phyloP scores from a whole-genome alignment of 2,113 vertebrate species.

The Zosterops borbonicus region DNA sequence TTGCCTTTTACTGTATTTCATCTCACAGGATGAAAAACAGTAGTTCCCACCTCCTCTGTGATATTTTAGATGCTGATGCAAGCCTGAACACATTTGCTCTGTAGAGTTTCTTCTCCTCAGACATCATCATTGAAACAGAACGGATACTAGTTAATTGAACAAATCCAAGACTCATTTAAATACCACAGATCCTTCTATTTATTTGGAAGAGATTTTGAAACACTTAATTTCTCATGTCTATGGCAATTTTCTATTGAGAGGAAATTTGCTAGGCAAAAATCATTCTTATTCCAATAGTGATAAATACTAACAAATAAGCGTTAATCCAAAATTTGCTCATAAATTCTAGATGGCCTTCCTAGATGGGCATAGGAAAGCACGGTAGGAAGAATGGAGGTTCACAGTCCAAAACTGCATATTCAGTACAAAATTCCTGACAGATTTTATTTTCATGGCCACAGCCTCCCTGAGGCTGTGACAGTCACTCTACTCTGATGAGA shows the following conservation, averaged over 20 bases:
- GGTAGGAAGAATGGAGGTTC: not conserved
- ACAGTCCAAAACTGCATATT: not conserved
- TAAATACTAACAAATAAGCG: not conserved
- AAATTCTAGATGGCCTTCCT: not conserved
- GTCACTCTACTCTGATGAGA: not conserved
- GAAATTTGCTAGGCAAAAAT: not conserved
- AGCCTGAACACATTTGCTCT: not conserved
- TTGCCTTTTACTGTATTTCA: not conserved
- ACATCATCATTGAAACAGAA: not conserved
- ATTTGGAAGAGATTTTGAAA: not conserved
- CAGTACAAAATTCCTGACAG: not conserved
- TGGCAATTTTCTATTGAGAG: not conserved
- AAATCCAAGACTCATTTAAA: not conserved
- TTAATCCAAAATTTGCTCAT: not conserved
- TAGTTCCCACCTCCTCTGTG: not conserved
- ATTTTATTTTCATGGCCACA: not conserved
- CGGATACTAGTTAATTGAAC: not conserved
- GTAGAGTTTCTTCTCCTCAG: not conserved
- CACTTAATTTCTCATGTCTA: not conserved
- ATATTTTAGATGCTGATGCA: not conserved
- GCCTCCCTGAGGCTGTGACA: not conserved
- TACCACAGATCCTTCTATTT: not conserved
- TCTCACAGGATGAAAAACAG: not conserved
- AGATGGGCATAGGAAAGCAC: not conserved
- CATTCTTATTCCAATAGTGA: not conserved